Evolutionary conservation across 2,113 vertebrate genomes (phyloP).

Genomic region (Cavia porcellus): DNA sequence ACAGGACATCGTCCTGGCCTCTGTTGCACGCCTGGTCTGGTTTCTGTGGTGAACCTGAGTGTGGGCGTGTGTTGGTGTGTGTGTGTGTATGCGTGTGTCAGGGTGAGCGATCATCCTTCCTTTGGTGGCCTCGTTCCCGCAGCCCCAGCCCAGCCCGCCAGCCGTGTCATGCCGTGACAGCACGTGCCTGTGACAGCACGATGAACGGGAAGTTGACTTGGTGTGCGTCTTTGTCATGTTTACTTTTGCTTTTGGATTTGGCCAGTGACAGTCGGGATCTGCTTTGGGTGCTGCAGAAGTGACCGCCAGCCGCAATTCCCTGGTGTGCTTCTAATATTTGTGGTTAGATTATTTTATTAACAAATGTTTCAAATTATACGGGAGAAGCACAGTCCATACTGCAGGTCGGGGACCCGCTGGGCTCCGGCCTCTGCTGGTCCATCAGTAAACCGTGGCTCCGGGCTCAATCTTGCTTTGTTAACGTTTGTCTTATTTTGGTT

Average conservation of each 20-base stretch:
- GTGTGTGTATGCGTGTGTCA: accelerated
- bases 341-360: conserved; percentile 68
- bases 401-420: conserved; percentile 31
- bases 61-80: not conserved
- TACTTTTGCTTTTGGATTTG: conserved; percentile 35
- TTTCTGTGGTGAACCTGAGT: not conserved
- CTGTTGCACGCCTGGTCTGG: not conserved
- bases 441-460: conserved; percentile 55
- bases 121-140: not conserved
- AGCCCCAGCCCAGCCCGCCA: not conserved
- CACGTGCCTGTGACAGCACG: not conserved
- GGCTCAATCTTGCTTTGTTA: not conserved
- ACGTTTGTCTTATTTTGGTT: not conserved
- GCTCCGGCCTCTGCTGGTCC: conserved; percentile 60
- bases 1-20: not conserved
- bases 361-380: conserved; percentile 70
- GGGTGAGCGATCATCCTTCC: not conserved
- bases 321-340: conserved; percentile 1
- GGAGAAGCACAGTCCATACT: conserved; percentile 40
- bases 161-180: not conserved
- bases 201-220: not conserved
- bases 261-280: not conserved
- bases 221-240: not conserved
- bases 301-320: not conserved
- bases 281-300: not conserved